Base-by-base conservation (phyloP, 1,140 invertebrate species). In the Himalopsyche phryganea region DNA sequence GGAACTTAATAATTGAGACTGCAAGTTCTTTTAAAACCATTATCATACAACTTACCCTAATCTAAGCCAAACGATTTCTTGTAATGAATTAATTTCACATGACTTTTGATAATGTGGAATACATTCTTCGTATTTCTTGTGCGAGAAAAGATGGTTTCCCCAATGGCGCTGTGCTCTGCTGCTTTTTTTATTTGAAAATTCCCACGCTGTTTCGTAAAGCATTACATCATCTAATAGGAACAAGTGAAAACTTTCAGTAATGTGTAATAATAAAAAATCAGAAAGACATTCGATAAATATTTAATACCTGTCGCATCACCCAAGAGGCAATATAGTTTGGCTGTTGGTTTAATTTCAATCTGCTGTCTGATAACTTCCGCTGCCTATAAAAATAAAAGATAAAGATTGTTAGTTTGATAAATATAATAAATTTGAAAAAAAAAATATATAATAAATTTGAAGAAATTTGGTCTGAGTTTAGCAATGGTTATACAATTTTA, bases 151-250 rank as follows among this genome's bases (percentile, higher is more conserved):
- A 71, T 87, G 90, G 48, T 86, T 80, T 61, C 83, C 91, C 92
- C 83, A 98, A 68, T 86, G 92, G 41, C 88, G 80, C 69, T 96
- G 89, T 5, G 87, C 90, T 54, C 89, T 76, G 57, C 89, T 87
- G 71, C 89, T 93, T 50, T 81, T 85, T 42, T 85, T 73, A 13
- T 86, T 83, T 0, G 94, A 96, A 47, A 98, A 77, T 66, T 90
- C 82, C 93, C 95, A 98, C 0, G 95, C 95, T 68, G 87, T 90
- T 65, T 91, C 81, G 71, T 96, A 98, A 71, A 85, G 87, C 2
- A 84, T 87, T 2, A 89, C 83, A 77, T 98, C 94, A 68, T 86
- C 83, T 56, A 32, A 36, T 9, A 9, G 38, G 13, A 49, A 46
- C 44, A 44, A 46, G 10, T 50, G 17, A 17, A 51, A 18, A 41